Percentiles rank a stretch among this genome's conserved stretches.
These are phyloP conservation scores for Eupithecia inturbata DNA, from an alignment of 2,888 invertebrate genomes.

Conservation along the genomic window DNA sequence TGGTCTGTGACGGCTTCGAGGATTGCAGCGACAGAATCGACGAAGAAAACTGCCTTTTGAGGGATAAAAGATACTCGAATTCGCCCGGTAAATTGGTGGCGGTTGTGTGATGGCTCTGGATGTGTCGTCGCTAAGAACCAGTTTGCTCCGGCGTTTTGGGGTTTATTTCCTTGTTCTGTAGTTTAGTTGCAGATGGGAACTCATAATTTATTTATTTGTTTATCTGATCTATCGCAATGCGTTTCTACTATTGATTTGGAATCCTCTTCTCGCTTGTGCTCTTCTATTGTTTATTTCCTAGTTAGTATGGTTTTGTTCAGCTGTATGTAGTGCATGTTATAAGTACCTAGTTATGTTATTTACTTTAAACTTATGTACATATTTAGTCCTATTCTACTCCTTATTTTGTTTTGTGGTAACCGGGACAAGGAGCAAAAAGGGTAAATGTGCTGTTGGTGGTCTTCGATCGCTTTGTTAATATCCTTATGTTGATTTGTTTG, in stretches of 20 bases:
- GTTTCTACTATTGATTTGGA: conserved; percentile 27
- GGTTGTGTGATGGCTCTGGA: conserved; percentile 66
- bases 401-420: conserved; percentile 20
- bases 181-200: conserved; percentile 29
- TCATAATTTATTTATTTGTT: neutral
- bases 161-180: conserved; percentile 20
- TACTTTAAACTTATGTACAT: conserved; percentile 16
- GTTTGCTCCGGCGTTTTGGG: conserved; percentile 40
- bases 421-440: conserved; percentile 14
- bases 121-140: conserved; percentile 35
- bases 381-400: conserved; percentile 10
- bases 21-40: conserved; percentile 87
- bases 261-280: conserved; percentile 27
- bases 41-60: conserved; percentile 83
- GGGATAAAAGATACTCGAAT: conserved; percentile 66
- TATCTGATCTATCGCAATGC: conserved; percentile 20
- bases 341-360: neutral
- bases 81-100: conserved; percentile 56
- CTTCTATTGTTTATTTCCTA: conserved; percentile 19
- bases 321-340: conserved; percentile 35
- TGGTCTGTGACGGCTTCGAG: conserved; percentile 84
- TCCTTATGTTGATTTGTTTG: conserved; percentile 2
- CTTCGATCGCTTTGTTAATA: neutral
- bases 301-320: conserved; percentile 19
- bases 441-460: conserved; percentile 19